Evolutionary conservation across 2,113 vertebrate species (phyloP).

Genomic region (Pogona vitticeps): DNA sequence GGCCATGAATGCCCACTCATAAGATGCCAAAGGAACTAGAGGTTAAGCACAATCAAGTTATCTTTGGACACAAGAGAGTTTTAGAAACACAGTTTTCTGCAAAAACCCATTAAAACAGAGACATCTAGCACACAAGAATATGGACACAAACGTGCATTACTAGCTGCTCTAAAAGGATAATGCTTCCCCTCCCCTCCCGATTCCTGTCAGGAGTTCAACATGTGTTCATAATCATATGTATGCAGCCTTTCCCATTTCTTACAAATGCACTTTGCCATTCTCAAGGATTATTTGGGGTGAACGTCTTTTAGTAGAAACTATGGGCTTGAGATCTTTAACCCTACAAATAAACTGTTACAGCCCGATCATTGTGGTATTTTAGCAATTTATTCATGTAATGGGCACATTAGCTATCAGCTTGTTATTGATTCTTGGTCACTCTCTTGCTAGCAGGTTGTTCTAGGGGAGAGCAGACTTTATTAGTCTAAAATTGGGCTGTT

Average conservation of each 20-base stretch:
- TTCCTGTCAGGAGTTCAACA: not conserved
- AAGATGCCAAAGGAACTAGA: slow-evolving; percentile 4
- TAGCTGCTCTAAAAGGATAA: not conserved
- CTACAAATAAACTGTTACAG: slow-evolving; percentile 14
- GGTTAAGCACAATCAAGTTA: slow-evolving; percentile 16
- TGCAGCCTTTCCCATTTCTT: not conserved
- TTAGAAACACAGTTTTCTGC: slow-evolving; percentile 14
- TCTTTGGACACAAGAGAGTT: slow-evolving; percentile 15
- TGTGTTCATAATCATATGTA: not conserved
- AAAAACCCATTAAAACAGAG: slow-evolving; percentile 11
- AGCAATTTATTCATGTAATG: not conserved
- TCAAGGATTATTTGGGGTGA: not conserved
- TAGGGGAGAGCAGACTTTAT: slow-evolving; percentile 25
- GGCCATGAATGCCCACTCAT: not conserved
- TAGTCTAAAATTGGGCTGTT: slow-evolving; percentile 12
- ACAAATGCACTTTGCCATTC: slow-evolving; percentile 10
- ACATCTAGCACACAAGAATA: slow-evolving; percentile 20
- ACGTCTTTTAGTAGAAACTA: slow-evolving; percentile 2
- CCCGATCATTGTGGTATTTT: slow-evolving; percentile 13
- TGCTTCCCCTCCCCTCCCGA: no score
- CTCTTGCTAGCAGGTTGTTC: slow-evolving; percentile 26
- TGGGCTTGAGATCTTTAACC: slow-evolving; percentile 23
- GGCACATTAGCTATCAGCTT: slow-evolving; percentile 6
- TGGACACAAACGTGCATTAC: slow-evolving; percentile 25
- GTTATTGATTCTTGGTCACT: not conserved